Conservation (phyloP, 2,797 vertebrate species). For the Acipenser oxyrinchus region DNA sequence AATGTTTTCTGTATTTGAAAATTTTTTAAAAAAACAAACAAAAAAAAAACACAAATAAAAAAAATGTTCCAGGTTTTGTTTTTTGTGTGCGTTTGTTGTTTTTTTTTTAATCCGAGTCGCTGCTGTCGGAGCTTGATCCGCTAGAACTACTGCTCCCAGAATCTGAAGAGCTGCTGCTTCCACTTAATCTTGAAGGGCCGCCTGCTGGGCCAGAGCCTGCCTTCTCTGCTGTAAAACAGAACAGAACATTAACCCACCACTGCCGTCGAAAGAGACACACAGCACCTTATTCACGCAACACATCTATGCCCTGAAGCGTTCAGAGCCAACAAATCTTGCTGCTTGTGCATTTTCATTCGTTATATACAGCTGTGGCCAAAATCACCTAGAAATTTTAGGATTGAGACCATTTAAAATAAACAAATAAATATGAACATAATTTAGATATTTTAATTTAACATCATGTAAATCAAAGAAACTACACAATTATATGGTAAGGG, state of each 20-base stretch:
- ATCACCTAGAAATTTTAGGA: too few species aligned
- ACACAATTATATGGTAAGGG: too few species aligned
- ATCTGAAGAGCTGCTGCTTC: slow-evolving; percentile 77
- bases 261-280: not conserved
- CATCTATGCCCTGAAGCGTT: too few species aligned
- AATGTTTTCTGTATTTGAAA: slow-evolving; percentile 28
- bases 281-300: too few species aligned
- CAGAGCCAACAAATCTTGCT: too few species aligned
- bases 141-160: slow-evolving; percentile 73
- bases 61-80: slow-evolving; percentile 13
- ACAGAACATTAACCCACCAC: not conserved
- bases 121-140: slow-evolving; percentile 81
- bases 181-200: slow-evolving; percentile 75
- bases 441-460: too few species aligned
- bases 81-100: not conserved
- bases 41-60: slow-evolving; percentile 10
- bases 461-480: too few species aligned
- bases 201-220: slow-evolving; percentile 60
- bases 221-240: slow-evolving; percentile 56
- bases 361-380: too few species aligned
- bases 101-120: slow-evolving; percentile 74
- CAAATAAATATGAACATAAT: too few species aligned
- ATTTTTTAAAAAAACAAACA: slow-evolving; percentile 2
- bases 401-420: too few species aligned
- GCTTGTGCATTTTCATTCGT: too few species aligned